Percentiles rank a stretch among this genome's conserved stretches.
phyloP scores from a whole-genome alignment of 2,113 vertebrate species.

The Bungarus multicinctus region DNA sequence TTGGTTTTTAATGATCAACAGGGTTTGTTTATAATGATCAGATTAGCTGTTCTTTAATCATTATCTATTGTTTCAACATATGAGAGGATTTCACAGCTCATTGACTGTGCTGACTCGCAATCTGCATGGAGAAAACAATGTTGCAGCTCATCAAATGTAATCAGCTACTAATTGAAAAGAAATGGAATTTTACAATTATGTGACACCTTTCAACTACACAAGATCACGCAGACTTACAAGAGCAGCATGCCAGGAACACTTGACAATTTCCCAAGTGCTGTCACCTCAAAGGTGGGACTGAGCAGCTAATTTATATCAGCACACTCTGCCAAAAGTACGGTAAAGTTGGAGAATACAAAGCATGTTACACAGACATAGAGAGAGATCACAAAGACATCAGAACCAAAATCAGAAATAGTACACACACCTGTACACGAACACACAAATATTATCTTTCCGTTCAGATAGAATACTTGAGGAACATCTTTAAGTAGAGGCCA shows the following conservation, averaged over 20 bases:
- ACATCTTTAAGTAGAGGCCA: background rate
- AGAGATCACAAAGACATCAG: constrained; percentile 4
- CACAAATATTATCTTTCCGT: background rate
- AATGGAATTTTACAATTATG: constrained; percentile 67
- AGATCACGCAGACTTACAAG: constrained; percentile 51
- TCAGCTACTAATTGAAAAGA: constrained; percentile 70
- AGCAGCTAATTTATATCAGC: background rate
- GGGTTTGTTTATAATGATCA: constrained; percentile 60
- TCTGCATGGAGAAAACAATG: constrained; percentile 64
- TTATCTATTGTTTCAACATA: constrained; percentile 66
- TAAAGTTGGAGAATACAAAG: background rate
- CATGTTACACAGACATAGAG: background rate
- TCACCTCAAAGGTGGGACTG: constrained; percentile 40
- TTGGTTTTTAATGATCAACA: constrained; percentile 61
- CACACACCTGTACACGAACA: background rate
- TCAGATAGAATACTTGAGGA: background rate
- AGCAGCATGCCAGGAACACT: constrained; percentile 55
- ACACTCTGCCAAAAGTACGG: background rate
- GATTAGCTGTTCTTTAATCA: constrained; percentile 62
- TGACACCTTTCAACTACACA: constrained; percentile 61
- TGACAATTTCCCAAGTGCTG: constrained; percentile 49
- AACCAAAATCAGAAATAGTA: background rate
- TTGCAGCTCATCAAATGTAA: constrained; percentile 68
- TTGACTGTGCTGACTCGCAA: constrained; percentile 67
- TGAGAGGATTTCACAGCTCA: constrained; percentile 65